phyloP scores from a whole-genome alignment of 2,797 vertebrate species.

The Diceros bicornis region DNA sequence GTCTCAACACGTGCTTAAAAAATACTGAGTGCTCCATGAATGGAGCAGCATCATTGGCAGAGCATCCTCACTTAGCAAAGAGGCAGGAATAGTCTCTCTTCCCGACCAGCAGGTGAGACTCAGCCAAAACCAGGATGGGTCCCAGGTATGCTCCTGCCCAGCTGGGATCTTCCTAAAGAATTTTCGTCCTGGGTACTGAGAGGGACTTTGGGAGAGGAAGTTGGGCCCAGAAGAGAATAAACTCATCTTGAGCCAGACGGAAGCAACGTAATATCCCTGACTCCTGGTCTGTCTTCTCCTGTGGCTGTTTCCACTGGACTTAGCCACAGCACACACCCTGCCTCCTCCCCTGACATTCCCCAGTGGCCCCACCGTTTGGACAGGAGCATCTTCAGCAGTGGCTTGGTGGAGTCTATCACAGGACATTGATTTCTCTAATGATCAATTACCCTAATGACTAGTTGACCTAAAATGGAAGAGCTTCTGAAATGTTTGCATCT shows the following conservation, averaged over 20 bases:
- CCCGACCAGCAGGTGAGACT: background rate
- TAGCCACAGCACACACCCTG: background rate
- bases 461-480: background rate
- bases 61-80: background rate
- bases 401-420: background rate
- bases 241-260: background rate
- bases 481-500: background rate
- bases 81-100: background rate
- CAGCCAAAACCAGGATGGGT: background rate
- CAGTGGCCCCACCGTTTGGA: background rate
- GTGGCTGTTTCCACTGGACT: no score
- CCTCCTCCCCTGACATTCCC: accelerated
- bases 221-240: background rate
- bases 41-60: accelerated
- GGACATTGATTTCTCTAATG: background rate
- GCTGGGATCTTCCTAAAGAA: background rate
- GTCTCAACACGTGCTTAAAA: background rate
- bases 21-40: no score
- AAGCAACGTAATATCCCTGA: background rate
- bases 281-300: background rate
- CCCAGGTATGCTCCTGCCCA: background rate
- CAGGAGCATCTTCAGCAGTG: background rate
- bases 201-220: background rate
- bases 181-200: background rate
- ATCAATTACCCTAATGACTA: background rate